Evolutionary conservation across 2,113 vertebrate genomes (phyloP), one percentile per base, ranked within the genome.

Genomic region (Pseudorectes ferrugineus): DNA sequence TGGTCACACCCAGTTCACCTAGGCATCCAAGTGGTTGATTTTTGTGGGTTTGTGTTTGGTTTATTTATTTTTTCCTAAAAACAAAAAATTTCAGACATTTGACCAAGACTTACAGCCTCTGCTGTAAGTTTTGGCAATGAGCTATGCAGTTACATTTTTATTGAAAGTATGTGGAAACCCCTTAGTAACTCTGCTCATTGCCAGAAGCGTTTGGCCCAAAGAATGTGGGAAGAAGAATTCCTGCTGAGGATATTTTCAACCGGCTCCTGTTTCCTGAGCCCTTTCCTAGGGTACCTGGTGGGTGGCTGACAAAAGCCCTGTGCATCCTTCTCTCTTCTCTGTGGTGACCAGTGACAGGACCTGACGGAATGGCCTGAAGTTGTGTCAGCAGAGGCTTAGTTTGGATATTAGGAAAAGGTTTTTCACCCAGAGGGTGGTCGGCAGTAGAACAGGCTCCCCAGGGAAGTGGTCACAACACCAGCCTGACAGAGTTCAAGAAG

Each of bases 111-210:
- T 48, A 23, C 35, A 59, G 15, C 13, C 31, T 52, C 19, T 31
- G 5, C 25, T 5, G 9, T 11, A 10, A n/a, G 11, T 22, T 73
- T 25, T 18, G 45, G 38, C 43, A 22, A 2, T 0, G 9, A 23
- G 9, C 14, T 40, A 2, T 1, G 1, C 8, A 15, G 12, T 7
- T 6, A 5, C 1, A 0, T 5, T 59, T 68, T 46, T 12, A 12
- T 4, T 36, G 49, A 55, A 25, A 38, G 21, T 0, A 11, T 0
- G 0, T 22, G 62, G 62, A 75, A 83, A 24, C 22, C 43, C 35
- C 3, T 23, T 1, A 5, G 28, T 1, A 33, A 17, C 2, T 21
- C 20, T 10, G 20, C 5, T 26, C 33, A 1, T 5, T n/a, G 3
- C 20, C 9, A 24, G 40, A 9, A 28, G 45, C 3, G 0, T 24